Base-by-base conservation (phyloP, 2,113 vertebrate species). In the Anseranas semipalmata region DNA sequence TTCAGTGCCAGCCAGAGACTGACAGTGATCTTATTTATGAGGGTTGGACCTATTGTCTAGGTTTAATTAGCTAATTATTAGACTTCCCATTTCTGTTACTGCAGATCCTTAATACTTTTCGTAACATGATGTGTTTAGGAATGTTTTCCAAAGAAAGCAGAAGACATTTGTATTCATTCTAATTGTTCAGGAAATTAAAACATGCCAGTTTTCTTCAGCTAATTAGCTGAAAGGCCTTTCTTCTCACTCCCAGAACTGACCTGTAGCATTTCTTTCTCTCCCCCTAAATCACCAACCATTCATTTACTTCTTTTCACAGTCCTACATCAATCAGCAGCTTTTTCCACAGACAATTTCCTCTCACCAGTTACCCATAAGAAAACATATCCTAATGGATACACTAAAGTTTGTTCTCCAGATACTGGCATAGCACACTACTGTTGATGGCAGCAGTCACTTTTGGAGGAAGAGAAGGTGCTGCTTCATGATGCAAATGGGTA, bases 1-100 rank as follows among this genome's bases (percentile, higher is more conserved):
- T 87, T 92, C 76, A 58, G 11, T 37, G 68, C 60, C 86, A 95
- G 22, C 7, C 43, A 78, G 76, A 86, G 82, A 72, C 16, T 90
- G 37, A 35, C 37, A 41, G 11, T 37, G 28, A 80, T 52, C 71
- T 75, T 87, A 90, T 43, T 90, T 81, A 65, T 28, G 58, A 81
- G 24, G 45, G 46, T 32, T 76, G 37, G n/a, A 67, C 89, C 79
- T 79, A 90, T 92, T 93, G 86, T 90, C 66, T 77, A 72, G 28
- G 35, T 74, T 82, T 80, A 93, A 90, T 95, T 83, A 90, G 86
- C 55, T 87, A n/a, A 74, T 76, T 91, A 68, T 79, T 93, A 89
- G 62, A 89, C 86, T 93, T 94, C 78, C 86, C 85, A 89, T 92
- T 95, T 92, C 59, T 95, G 84, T 96, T 96, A 71, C 67, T 90